Conservation (phyloP, 2,888 invertebrate species). For the Lymantria dispar region DNA sequence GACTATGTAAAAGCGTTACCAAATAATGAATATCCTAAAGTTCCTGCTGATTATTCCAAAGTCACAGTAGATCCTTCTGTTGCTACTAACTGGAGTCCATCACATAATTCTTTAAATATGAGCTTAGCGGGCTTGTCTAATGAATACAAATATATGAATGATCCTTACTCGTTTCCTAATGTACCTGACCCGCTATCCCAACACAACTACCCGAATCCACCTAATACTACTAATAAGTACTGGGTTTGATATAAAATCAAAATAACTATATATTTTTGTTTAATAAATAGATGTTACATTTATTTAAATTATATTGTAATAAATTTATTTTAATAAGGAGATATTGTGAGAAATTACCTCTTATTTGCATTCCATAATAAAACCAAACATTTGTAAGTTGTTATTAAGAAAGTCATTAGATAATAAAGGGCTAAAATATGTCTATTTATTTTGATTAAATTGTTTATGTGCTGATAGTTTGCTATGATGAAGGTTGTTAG, state of each 20-base stretch:
- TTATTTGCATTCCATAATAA: conserved; percentile 72
- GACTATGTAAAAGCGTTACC: conserved; percentile 71
- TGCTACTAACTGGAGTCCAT: conserved; percentile 80
- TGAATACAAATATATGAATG: conserved; percentile 78
- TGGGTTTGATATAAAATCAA: conserved; percentile 67
- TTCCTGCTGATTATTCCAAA: conserved; percentile 77
- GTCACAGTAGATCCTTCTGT: conserved; percentile 73
- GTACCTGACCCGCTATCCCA: conserved; percentile 70
- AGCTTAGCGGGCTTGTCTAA: conserved; percentile 71
- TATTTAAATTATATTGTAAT: conserved; percentile 54
- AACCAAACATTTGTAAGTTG: conserved; percentile 74
- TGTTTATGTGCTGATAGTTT: background rate
- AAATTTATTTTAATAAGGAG: conserved; percentile 39
- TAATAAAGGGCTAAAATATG: conserved; percentile 38
- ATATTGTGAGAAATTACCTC: conserved; percentile 69
- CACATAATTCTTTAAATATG: conserved; percentile 76
- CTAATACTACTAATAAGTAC: conserved; percentile 71
- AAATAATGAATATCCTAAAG: conserved; percentile 82
- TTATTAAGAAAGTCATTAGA: conserved; percentile 70
- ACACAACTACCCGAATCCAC: conserved; percentile 72
- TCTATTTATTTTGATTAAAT: conserved; percentile 13
- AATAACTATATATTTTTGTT: conserved; percentile 24
- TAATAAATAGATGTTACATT: conserved; percentile 40
- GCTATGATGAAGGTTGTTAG: too few relatives aligned
- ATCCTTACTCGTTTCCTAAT: conserved; percentile 74